Base-by-base conservation (phyloP, 2,113 vertebrate genomes). In the Microtus oregoni region DNA sequence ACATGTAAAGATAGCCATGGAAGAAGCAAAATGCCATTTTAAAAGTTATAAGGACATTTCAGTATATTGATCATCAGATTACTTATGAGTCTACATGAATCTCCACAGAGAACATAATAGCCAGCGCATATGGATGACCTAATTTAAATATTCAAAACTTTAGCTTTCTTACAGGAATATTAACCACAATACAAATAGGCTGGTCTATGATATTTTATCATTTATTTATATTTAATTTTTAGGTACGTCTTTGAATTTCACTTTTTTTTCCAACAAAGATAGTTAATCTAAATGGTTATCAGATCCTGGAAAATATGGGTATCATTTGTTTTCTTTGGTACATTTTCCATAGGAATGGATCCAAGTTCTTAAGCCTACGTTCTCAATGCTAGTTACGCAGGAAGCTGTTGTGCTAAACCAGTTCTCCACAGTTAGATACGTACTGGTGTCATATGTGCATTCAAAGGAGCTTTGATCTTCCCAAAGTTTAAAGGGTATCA, bases 381-480 rank as follows among this genome's bases (percentile, higher is more conserved):
- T 17, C 19, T 77, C 79, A 61, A 61, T 12, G 44, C 65, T 58
- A 65, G 20, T 87, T 89, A 92, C 55, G 6, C 95, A 92, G 26
- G 44, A 91, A 86, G 30, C 61, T 50, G 15, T 70, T 32, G 0
- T 76, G 86, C 87, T 68, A 70, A 89, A 41, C 86, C 22, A 93
- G 15, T 78, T 73, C 17, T 77, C 65, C 70, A 20, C 41, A 82
- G 5, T 77, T 92, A 91, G 9, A 63, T 61, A 32, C n/a, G 75
- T 82, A 75, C 68, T 67, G 65, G 41, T 63, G 5, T 30, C 12
- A 9, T 50, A 78, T 35, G 76, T 76, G 28, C 24, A 55, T 83
- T 61, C 55, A 47, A 58, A 41, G 76, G 86, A 77, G n/a, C 88
- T 7, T 94, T n/a, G 78, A 79, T 78, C 94, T 91, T 89, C 50